Conservation (phyloP, 2,888 invertebrate genomes). For the Drosophila planitibia region DNA sequence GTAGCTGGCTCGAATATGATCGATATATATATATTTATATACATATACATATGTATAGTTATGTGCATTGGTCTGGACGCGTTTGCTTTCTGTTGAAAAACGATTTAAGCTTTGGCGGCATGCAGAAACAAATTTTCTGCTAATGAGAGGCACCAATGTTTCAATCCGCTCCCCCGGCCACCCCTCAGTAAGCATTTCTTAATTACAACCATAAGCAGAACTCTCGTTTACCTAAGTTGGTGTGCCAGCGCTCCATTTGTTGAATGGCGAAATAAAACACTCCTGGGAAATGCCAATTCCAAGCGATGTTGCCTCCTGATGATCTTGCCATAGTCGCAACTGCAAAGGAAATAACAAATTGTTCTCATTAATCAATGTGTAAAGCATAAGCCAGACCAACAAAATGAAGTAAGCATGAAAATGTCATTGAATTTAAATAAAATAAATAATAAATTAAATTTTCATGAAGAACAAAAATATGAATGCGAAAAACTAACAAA, state of each 20-base stretch:
- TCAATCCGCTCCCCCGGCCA: slow-evolving; percentile 8
- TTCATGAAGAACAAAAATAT: neutral
- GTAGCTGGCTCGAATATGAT: slow-evolving; percentile 2
- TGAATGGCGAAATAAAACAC: slow-evolving; percentile 55
- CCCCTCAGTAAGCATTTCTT: slow-evolving; percentile 19
- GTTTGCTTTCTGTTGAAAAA: slow-evolving; percentile 19
- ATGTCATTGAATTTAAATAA: neutral
- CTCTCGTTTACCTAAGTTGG: slow-evolving; percentile 48
- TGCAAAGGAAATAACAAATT: slow-evolving; percentile 35
- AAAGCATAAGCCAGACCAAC: neutral
- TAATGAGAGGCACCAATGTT: slow-evolving; percentile 67
- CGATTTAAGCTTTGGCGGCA: slow-evolving; percentile 35
- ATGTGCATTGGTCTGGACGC: slow-evolving; percentile 2
- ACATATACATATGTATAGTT: neutral
- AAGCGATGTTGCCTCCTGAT: slow-evolving; percentile 29
- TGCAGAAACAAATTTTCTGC: slow-evolving; percentile 73
- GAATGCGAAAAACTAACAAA: neutral
- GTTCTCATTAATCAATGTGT: slow-evolving; percentile 15
- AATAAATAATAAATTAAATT: neutral
- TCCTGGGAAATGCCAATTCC: slow-evolving; percentile 59
- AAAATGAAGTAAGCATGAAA: too few relatives aligned
- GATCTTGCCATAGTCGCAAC: slow-evolving; percentile 20
- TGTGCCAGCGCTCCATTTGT: slow-evolving; percentile 20
- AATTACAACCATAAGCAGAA: slow-evolving; percentile 71
- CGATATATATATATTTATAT: neutral